Evolutionary conservation across 2,888 invertebrate genomes (phyloP).

Genomic region (Epinotia bilunana): DNA sequence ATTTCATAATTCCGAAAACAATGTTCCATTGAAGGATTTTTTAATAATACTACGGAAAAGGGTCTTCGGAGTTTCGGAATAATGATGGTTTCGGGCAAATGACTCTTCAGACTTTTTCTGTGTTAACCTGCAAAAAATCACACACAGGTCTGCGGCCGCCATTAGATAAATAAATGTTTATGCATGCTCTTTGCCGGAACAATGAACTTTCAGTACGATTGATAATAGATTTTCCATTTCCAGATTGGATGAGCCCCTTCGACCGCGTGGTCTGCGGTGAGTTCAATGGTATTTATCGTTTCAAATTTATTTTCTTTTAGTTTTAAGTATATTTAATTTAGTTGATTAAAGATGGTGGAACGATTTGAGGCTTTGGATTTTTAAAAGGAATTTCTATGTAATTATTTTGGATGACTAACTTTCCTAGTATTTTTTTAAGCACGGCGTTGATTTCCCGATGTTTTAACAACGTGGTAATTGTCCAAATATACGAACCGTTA

Average conservation of each 20-base stretch:
- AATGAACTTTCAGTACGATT: constrained; percentile 83
- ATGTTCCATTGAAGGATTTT: too few relatives aligned
- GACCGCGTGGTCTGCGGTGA: constrained; percentile 97
- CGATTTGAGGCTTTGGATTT: constrained; percentile 2
- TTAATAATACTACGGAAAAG: too few relatives aligned
- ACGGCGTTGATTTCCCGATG: neutral
- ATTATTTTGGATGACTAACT: neutral
- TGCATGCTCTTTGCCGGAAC: constrained; percentile 73
- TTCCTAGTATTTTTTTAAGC: neutral
- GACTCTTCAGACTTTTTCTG: too few relatives aligned
- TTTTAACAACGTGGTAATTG: neutral
- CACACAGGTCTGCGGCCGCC: constrained; percentile 2
- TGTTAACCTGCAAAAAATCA: neutral
- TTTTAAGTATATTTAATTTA: constrained; percentile 76
- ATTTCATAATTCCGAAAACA: too few relatives aligned
- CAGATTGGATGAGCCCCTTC: constrained; percentile 98
- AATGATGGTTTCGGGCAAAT: too few relatives aligned
- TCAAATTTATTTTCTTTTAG: constrained; percentile 85
- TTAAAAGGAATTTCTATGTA: neutral
- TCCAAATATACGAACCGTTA: neutral
- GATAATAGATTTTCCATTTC: constrained; percentile 87
- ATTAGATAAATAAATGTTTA: constrained; percentile 47
- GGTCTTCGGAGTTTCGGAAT: too few relatives aligned
- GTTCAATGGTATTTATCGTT: constrained; percentile 92
- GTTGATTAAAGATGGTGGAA: constrained; percentile 50